A percentile compares a stretch with the other conserved stretches of the same genome.
phyloP scores from a whole-genome alignment of 2,113 vertebrate species.

The Hippoglossus stenolepis region DNA sequence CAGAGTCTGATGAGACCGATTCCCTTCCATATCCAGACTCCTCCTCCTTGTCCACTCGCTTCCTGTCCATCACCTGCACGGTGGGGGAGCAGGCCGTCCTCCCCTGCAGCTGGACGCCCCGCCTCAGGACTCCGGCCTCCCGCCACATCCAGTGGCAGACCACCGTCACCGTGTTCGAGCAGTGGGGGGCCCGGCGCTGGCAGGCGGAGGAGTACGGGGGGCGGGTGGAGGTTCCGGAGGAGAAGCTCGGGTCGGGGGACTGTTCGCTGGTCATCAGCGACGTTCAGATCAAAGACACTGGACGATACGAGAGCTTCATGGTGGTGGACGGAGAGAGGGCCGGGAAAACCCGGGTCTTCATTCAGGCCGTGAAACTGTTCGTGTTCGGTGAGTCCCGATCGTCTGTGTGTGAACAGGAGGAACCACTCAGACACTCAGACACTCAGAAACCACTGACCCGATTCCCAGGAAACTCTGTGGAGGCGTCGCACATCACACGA shows the following conservation, averaged over 20 bases:
- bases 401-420: not conserved
- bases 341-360: conserved; percentile 51
- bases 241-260: conserved; percentile 63
- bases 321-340: conserved; percentile 35
- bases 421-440: too few species aligned
- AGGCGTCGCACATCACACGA: too few species aligned
- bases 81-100: conserved; percentile 70
- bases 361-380: conserved; percentile 69
- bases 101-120: conserved; percentile 71
- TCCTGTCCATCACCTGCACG: not conserved
- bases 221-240: conserved; percentile 51
- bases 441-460: too few species aligned
- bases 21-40: conserved; percentile 27
- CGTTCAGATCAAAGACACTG: conserved; percentile 69
- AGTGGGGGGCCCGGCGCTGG: conserved; percentile 39
- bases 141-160: conserved; percentile 74
- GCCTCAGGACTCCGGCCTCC: rapidly evolving
- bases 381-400: conserved; percentile 42
- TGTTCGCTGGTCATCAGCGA: conserved; percentile 77
- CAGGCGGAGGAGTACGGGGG: conserved; percentile 42
- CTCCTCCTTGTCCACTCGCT: not conserved
- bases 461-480: too few species aligned
- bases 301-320: conserved; percentile 78
- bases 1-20: too few species aligned
- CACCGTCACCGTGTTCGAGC: conserved; percentile 56